These are phyloP conservation scores for Drosophila ficusphila DNA, from an alignment of 1,140 invertebrate species.

Conservation along the genomic window DNA sequence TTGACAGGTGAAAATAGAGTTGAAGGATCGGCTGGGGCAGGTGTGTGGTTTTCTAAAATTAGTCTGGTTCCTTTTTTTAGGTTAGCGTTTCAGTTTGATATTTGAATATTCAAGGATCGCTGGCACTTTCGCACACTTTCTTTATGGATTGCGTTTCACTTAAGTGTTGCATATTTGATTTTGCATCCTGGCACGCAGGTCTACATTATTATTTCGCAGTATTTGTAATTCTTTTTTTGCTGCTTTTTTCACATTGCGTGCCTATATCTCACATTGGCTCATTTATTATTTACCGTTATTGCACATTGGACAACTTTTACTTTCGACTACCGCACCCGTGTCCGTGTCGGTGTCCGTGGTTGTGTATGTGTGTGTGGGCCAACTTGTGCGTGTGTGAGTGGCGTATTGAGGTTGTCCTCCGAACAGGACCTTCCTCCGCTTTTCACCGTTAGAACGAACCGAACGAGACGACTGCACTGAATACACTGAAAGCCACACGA, in stretches of 20 bases:
- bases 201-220: neutral
- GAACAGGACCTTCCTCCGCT: slow-evolving; percentile 36
- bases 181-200: slow-evolving; percentile 29
- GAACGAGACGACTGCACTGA: slow-evolving; percentile 82
- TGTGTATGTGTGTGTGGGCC: slow-evolving; percentile 31
- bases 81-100: slow-evolving; percentile 15
- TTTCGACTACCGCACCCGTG: slow-evolving; percentile 47
- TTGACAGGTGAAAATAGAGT: slow-evolving; percentile 39
- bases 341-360: no score
- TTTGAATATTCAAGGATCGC: slow-evolving; percentile 28
- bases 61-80: neutral
- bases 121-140: slow-evolving; percentile 44
- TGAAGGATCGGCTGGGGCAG: slow-evolving; percentile 19
- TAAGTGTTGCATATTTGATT: slow-evolving; percentile 62
- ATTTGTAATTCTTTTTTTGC: neutral
- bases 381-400: slow-evolving; percentile 35
- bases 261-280: slow-evolving; percentile 45
- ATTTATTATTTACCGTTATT: slow-evolving; percentile 69
- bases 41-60: neutral
- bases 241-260: slow-evolving; percentile 18
- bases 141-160: slow-evolving; percentile 35
- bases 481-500: slow-evolving; percentile 72
- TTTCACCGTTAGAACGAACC: slow-evolving; percentile 66
- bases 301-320: slow-evolving; percentile 66
- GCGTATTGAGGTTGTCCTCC: slow-evolving; percentile 62